A percentile compares a stretch with the other conserved stretches of the same genome.
Evolutionary conservation across 2,113 vertebrate species (phyloP).

Genomic region (Acanthisitta chloris): DNA sequence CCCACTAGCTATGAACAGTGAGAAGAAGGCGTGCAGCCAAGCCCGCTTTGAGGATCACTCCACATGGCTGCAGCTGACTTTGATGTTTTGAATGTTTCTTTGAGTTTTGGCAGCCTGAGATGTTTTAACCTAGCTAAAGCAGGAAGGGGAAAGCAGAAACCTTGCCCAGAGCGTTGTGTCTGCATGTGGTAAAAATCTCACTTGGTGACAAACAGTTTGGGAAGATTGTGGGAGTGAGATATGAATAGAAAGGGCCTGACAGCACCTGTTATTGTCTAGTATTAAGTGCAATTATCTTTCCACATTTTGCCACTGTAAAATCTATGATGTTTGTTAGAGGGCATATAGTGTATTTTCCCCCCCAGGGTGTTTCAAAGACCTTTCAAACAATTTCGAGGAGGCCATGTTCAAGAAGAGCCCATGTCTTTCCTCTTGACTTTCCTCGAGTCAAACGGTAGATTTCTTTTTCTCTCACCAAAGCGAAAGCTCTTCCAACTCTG

Average conservation of each 20-base stretch:
- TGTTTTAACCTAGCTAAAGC: neutral
- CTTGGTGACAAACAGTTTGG: neutral
- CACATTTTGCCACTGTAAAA: neutral
- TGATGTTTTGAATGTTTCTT: neutral
- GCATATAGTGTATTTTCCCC: neutral
- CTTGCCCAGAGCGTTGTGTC: neutral
- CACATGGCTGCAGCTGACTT: neutral
- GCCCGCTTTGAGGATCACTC: neutral
- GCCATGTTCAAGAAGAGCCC: neutral
- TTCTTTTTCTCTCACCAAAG: neutral
- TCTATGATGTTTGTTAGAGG: neutral
- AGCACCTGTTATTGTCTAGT: neutral
- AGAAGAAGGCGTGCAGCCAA: neutral
- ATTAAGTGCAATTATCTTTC: neutral
- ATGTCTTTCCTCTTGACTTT: neutral
- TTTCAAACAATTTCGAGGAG: neutral
- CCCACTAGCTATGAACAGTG: neutral
- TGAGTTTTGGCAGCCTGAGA: neutral
- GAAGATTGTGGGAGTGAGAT: neutral
- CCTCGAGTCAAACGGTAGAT: neutral
- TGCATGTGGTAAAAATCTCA: neutral
- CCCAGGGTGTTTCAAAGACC: neutral
- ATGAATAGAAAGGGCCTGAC: neutral
- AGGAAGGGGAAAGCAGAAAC: neutral
- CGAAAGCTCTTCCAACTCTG: neutral